Base-by-base conservation (phyloP, 2,888 invertebrate species). In the Caenorhabditis sp. region DNA sequence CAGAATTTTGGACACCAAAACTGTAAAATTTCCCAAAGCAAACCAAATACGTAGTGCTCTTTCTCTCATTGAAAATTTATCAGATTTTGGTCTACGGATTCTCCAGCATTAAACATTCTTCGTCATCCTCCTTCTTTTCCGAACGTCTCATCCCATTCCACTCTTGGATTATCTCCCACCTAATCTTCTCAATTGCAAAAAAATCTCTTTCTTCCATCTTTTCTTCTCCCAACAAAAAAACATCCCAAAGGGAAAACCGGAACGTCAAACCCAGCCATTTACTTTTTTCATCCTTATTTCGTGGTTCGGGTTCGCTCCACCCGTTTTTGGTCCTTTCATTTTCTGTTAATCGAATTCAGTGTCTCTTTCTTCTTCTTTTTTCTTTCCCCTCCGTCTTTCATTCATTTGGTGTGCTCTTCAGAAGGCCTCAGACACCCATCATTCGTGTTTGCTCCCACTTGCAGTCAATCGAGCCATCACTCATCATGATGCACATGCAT, bases 401-500 rank as follows among this genome's bases (percentile, higher is more conserved):
- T 75, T 74, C 74, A 54, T 64, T 61, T 61, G 38, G 47, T 61
- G 31, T 47, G 41, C 56, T 58, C 74, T 54, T 35, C 72, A 56
- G 38, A 51, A 44, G 49, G 54, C 66, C 58, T 59, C 38, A 73
- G 73, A 59, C 56, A 28, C 24, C 54, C 51, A 35, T 66, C 28
- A 41, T 35, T 47, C 54, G 26, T 63, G 31, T 47, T 61, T 74
- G 44, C 31, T 38, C 19, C 64, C 54, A 44, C 31, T 77, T 77
- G 77, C 47, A 24, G 56, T 56, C 63, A 61, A 56, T 69, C 63
- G 66, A 41, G 61, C 58, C 69, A 68, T 68, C 68, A 69, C 44
- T 64, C 51, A 72, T 51, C 73, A 80, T 80, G 80, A 80, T 80
- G 80, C 80, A 83, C 63, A 58, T 83, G 31, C 76, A 82, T 51